Evolutionary conservation across 53 echinoderm and acorn worm species (phyloP), one percentile per base, ranked within the genome.

Genomic region (Henricia sp.): DNA sequence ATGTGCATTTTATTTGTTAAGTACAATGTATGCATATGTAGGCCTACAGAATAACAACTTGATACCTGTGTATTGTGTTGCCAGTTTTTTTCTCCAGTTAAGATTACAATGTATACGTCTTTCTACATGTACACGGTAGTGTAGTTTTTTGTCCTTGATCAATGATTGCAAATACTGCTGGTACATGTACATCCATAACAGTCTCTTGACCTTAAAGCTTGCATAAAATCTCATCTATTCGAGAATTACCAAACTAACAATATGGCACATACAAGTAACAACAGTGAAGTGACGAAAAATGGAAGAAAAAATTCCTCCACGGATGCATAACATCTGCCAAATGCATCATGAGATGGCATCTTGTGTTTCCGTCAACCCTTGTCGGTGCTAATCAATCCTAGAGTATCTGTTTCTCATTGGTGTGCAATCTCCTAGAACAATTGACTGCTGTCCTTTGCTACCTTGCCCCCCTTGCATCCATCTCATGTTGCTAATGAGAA

Each of bases 401-500:
- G 2, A 43, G 54, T 73, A 52, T 73, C 73, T 53, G 37, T 73
- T 73, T 73, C 55, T 43, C 53, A 73, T 73, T 55, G 53, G 19
- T 52, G 54, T 30, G 73, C 73, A 36, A 73, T 73, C 73, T 73
- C 73, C 52, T 21, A 21, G 52, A 73, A 73, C 52, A 28, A 13
- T 56, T 23, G 5, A 25, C 56, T 28, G 0, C 56, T 1, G 21
- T 3, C 56, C 27, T 23, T 56, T 13, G 23, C 1, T 56, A 25
- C 25, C 9, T 23, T 9, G 51, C 51, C 17, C 46, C 50, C 46
- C 5, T 14, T 73, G n/a, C 52, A 35, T 34, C 36, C 55, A 52
- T 54, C 43, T 52, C 51, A 34, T 9, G 53, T 54, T 50, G 73
- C 73, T 73, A 73, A 73, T 73, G 73, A 73, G 73, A 73, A 73